These are phyloP conservation scores for Holotrichia oblita DNA, from an alignment of 1,140 invertebrate genomes.

Conservation along the genomic window DNA sequence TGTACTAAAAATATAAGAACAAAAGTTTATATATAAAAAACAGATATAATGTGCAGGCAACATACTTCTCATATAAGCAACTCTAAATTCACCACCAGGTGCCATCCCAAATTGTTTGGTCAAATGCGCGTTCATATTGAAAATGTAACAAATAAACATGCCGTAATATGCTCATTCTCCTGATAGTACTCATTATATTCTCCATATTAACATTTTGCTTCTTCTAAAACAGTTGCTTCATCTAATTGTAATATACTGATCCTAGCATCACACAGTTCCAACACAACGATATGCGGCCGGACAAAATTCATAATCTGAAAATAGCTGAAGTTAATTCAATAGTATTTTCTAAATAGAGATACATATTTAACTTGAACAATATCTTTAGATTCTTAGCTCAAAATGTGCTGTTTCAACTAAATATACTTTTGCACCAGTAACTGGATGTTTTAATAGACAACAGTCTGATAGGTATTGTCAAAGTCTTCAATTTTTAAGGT, in stretches of 20 bases:
- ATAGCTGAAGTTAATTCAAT: slow-evolving; percentile 22
- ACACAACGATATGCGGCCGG: slow-evolving; percentile 91
- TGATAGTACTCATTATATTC: slow-evolving; percentile 71
- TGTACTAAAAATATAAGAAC: slow-evolving; percentile 65
- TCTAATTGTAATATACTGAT: slow-evolving; percentile 90
- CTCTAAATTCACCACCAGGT: slow-evolving; percentile 96
- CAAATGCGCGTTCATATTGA: slow-evolving; percentile 92
- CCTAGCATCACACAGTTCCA: slow-evolving; percentile 91
- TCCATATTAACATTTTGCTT: slow-evolving; percentile 87
- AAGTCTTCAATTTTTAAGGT: slow-evolving; percentile 61
- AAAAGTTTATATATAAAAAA: not conserved
- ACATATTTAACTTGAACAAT: slow-evolving; percentile 65
- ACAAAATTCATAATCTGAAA: slow-evolving; percentile 81
- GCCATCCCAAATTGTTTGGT: slow-evolving; percentile 95
- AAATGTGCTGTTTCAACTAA: slow-evolving; percentile 73
- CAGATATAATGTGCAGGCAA: not conserved
- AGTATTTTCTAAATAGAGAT: not conserved
- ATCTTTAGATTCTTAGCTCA: slow-evolving; percentile 59
- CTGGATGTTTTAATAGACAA: slow-evolving; percentile 79
- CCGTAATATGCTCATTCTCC: slow-evolving; percentile 84
- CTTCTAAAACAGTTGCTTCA: slow-evolving; percentile 88
- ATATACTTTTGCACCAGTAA: slow-evolving; percentile 87
- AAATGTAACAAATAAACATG: slow-evolving; percentile 88
- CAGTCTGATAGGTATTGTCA: slow-evolving; percentile 81
- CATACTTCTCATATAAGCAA: slow-evolving; percentile 86